Evolutionary conservation across 2,797 vertebrate genomes (phyloP).

Genomic region (Mastacembelus armatus): DNA sequence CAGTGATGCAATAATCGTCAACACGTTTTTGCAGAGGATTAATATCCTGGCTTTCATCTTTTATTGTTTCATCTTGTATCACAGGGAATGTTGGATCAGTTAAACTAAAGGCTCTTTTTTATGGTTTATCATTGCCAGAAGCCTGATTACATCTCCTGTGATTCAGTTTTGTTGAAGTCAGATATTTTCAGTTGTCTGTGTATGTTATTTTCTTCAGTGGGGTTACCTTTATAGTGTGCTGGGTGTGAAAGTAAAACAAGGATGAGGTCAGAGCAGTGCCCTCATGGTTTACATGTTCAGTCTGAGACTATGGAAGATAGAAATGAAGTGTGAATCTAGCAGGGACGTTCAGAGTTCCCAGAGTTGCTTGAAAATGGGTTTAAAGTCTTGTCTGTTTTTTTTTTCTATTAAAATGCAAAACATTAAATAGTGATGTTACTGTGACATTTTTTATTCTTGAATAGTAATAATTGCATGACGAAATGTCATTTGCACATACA

Average conservation of each 20-base stretch:
- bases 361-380: neutral
- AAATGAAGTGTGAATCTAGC: slow-evolving; percentile 10
- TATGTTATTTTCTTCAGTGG: slow-evolving; percentile 1
- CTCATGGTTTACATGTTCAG: slow-evolving; percentile 29
- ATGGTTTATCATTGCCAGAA: neutral
- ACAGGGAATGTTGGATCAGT: neutral
- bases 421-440: neutral
- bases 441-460: neutral
- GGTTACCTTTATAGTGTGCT: neutral
- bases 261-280: slow-evolving; percentile 3
- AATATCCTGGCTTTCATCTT: neutral
- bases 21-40: slow-evolving; percentile 10
- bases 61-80: neutral
- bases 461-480: neutral
- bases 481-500: too few relatives aligned
- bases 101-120: neutral
- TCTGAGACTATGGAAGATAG: slow-evolving; percentile 4
- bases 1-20: slow-evolving; percentile 60
- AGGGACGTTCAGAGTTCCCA: slow-evolving; percentile 6
- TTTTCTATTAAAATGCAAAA: neutral
- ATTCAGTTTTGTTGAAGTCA: too few relatives aligned
- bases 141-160: neutral
- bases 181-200: neutral
- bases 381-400: neutral
- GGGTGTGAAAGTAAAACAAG: slow-evolving; percentile 20